Base-by-base conservation (phyloP, 1,140 invertebrate species). In the Hermatobates lingyangjiaoensis region DNA sequence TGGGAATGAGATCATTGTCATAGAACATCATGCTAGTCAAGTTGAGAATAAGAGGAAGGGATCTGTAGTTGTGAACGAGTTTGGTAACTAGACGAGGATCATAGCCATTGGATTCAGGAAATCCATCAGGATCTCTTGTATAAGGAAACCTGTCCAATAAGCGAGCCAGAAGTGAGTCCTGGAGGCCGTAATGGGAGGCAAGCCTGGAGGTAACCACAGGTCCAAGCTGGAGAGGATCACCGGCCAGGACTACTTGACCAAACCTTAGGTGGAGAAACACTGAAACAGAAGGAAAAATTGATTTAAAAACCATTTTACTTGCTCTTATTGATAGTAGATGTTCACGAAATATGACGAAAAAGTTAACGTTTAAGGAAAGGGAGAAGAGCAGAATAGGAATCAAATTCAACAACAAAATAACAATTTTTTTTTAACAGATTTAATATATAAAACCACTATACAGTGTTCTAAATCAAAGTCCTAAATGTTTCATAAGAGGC, bases 201-300 rank as follows among this genome's bases (percentile, higher is more conserved):
- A 76, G 67, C 42, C 67, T 69, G 27, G 82, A 87, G 50, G 76
- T 64, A 7, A 91, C 66, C 5, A 93, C 75, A 7, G 91, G 86
- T 0, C 89, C 90, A 27, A 96, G 70, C 66, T 97, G 92, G 63
- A 81, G 71, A 15, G 87, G 91, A 74, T 96, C 92, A 4, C 92
- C 92, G 54, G 88, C 84, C 3, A 96, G 66, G 53, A 94, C 68
- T n/a, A n/a, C n/a, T n/a, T n/a, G n/a, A n/a, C n/a, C n/a, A n/a
- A n/a, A n/a, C n/a, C n/a, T n/a, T n/a, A n/a, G n/a, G n/a, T n/a
- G n/a, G n/a, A n/a, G n/a, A n/a, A n/a, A n/a, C n/a, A n/a, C n/a
- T n/a, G n/a, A n/a, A n/a, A n/a, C n/a, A n/a, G n/a, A n/a, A n/a
- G n/a, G n/a, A n/a, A n/a, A n/a, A n/a, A n/a, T n/a, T n/a, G n/a